Percentiles rank a stretch among this genome's conserved stretches.
Conservation (phyloP, 2,797 vertebrate species). For the Melanotaenia maccullochi region DNA sequence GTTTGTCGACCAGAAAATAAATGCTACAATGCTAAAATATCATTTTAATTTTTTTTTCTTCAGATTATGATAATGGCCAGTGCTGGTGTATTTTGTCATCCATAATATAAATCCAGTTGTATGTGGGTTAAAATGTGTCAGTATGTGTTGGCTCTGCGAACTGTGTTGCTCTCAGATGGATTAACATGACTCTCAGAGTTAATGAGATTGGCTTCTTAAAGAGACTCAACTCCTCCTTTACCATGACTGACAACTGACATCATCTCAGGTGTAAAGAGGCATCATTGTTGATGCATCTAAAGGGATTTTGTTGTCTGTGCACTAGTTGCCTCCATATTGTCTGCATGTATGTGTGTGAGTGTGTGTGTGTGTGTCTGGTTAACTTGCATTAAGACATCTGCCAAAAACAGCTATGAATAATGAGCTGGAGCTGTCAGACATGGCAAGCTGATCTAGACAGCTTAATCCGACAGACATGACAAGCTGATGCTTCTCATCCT, state of each 20-base stretch:
- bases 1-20: too few species aligned
- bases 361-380: conserved; percentile 29
- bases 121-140: not conserved
- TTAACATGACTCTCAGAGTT: conserved; percentile 19
- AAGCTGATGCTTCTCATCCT: conserved; percentile 36
- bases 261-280: not conserved
- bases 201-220: conserved; percentile 16
- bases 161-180: conserved; percentile 1
- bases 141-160: not conserved
- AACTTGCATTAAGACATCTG: conserved; percentile 63
- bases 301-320: not conserved
- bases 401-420: conserved; percentile 65
- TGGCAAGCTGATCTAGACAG: conserved; percentile 60
- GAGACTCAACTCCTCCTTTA: conserved; percentile 16
- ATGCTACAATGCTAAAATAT: too few species aligned
- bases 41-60: too few species aligned
- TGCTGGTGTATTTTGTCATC: too few species aligned
- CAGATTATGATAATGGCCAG: too few species aligned
- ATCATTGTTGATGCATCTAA: conserved; percentile 3
- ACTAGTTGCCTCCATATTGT: conserved; percentile 32
- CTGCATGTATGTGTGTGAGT: conserved; percentile 8
- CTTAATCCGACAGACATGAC: conserved; percentile 71
- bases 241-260: conserved; percentile 6
- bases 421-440: conserved; percentile 70
- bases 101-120: not conserved